A percentile compares a stretch with the other conserved stretches of the same genome.
These are phyloP conservation scores for Phaethon lepturus DNA, from an alignment of 2,113 vertebrate genomes.

Conservation along the genomic window DNA sequence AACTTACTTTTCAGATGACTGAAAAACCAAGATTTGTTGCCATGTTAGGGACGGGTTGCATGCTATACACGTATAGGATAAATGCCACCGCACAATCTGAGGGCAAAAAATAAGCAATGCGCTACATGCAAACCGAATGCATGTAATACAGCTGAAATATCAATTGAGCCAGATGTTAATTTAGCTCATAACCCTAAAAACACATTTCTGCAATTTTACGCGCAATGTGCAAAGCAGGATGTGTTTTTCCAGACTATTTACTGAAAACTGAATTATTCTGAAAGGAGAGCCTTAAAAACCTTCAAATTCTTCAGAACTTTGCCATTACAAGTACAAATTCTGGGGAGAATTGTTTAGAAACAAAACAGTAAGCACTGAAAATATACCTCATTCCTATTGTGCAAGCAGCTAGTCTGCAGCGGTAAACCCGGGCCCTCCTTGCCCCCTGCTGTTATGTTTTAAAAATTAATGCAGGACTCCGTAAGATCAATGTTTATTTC, in stretches of 20 bases:
- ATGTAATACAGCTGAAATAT: background rate
- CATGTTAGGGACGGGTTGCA: background rate
- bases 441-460: constrained; percentile 38
- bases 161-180: background rate
- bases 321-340: background rate
- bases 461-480: background rate
- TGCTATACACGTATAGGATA: background rate
- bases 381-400: background rate
- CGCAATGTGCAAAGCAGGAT: background rate
- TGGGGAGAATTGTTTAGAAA: background rate
- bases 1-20: background rate
- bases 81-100: background rate
- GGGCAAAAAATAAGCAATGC: background rate
- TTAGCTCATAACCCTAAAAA: constrained; percentile 17
- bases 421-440: constrained; percentile 10
- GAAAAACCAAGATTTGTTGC: background rate
- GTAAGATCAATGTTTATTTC: constrained; percentile 21
- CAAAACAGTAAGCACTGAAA: background rate
- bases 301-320: background rate
- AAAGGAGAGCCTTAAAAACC: background rate
- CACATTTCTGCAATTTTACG: background rate
- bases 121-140: background rate
- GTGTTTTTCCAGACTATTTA: background rate
- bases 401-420: background rate
- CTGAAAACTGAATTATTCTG: background rate